Evolutionary conservation across 2,888 invertebrate species (phyloP).

Genomic region (Machimus rusticus): DNA sequence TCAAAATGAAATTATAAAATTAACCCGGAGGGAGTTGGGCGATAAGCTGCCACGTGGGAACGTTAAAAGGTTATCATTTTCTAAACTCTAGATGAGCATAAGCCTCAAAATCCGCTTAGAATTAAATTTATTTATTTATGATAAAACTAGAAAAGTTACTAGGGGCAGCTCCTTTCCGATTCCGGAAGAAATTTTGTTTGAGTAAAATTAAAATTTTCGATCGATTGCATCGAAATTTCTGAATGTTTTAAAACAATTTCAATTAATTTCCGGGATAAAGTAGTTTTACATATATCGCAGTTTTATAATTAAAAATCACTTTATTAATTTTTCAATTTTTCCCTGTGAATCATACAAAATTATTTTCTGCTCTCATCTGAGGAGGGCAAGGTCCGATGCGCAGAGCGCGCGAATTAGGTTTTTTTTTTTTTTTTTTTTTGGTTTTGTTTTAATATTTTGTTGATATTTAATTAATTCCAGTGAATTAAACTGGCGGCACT

Average conservation of each 20-base stretch:
- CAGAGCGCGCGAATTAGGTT: background rate
- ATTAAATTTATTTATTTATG: background rate
- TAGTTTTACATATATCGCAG: background rate
- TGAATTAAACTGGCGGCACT: background rate
- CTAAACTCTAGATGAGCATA: no score
- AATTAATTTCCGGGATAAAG: background rate
- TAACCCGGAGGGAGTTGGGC: background rate
- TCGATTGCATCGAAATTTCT: no score
- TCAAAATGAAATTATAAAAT: background rate
- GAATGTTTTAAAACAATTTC: no score
- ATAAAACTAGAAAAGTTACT: background rate
- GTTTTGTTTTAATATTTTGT: no score
- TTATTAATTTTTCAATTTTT: background rate
- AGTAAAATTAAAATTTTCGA: no score
- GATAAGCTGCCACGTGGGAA: background rate
- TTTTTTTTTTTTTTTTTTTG: background rate
- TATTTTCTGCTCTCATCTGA: background rate
- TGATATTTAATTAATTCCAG: background rate
- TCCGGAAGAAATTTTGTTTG: background rate
- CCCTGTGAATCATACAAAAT: background rate
- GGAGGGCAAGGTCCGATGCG: background rate
- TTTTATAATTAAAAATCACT: background rate
- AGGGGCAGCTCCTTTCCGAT: no score
- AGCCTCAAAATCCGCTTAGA: no score
- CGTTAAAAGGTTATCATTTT: background rate